Evolutionary conservation across 2,797 vertebrate genomes (phyloP).

Genomic region (Rhinoraja longicauda): DNA sequence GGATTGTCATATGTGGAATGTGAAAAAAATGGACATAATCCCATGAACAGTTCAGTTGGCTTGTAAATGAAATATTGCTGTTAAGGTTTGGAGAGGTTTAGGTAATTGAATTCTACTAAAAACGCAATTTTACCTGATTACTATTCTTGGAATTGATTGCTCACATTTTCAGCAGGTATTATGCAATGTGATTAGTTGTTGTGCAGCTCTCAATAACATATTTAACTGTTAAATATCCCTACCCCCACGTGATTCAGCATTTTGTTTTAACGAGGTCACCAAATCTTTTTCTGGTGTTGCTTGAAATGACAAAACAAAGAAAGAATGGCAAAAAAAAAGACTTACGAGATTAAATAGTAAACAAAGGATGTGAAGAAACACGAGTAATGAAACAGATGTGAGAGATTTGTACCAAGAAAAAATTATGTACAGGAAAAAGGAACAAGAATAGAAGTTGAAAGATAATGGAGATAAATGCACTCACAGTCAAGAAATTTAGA

Average conservation of each 20-base stretch:
- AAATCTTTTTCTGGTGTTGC: background rate
- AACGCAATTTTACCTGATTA: background rate
- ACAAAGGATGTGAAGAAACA: background rate
- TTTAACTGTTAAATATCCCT: background rate
- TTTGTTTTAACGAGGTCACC: background rate
- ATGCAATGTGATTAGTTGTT: background rate
- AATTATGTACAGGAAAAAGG: background rate
- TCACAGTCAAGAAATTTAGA: background rate
- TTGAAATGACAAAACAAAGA: background rate
- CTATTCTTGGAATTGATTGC: conserved; percentile 1
- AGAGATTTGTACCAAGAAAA: background rate
- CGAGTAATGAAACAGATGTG: background rate
- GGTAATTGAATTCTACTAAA: background rate
- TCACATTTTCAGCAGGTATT: background rate
- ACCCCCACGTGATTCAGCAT: background rate
- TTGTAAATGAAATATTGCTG: no score
- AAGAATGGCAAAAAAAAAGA: background rate
- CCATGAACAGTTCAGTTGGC: background rate
- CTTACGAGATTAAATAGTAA: no score
- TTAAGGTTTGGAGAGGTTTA: background rate
- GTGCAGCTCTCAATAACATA: background rate
- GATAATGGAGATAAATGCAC: no score
- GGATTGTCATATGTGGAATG: background rate
- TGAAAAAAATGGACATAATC: background rate
- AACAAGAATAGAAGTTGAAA: background rate